Base-by-base conservation (phyloP, 2,113 vertebrate genomes). In the Stictonetta naevosa region DNA sequence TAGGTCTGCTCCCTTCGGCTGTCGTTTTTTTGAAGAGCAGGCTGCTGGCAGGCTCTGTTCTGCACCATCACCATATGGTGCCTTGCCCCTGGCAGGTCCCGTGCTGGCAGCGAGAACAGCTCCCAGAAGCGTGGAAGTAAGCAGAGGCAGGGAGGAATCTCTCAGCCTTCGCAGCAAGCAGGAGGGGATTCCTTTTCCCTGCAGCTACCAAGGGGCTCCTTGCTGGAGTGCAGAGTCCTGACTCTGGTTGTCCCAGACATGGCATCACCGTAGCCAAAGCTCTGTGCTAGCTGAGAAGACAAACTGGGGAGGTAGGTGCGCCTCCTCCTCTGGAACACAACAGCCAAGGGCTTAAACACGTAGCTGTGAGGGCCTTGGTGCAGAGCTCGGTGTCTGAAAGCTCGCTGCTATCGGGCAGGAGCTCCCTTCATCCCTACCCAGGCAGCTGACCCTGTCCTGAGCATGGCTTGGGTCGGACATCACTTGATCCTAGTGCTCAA, bases 331-430 rank as follows among this genome's bases (percentile, higher is more conserved):
- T 48, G 56, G n/a, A 58, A 29, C 59, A 52, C 25, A 74, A 10
- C 20, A 44, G 31, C 71, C 31, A 53, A 26, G 20, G 77, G 29
- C 13, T 66, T 73, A 8, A 73, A 56, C 14, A 31, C 3, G 11
- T 0, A 38, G 28, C 31, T 15, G 2, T 18, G 29, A 53, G 62
- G 3, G 4, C 40, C 6, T 3, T 13, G 11, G 17, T 1, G 8
- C 31, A 48, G 48, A 67, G 38, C 19, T 28, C 55, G 29, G 28
- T 4, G 3, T 34, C 33, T 16, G 9, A 62, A 40, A 64, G 59
- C 66, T 60, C n/a, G 34, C 22, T 28, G 25, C 29, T 34, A 3
- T 2, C 10, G 5, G 19, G 26, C 42, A 25, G 48, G 21, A 33
- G 34, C 22, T 60, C 11, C 26, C 26, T 64, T 73, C 34, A 10